These are phyloP conservation scores for Caenorhabditis sp. DNA, from an alignment of 2,888 invertebrate genomes.

Conservation along the genomic window DNA sequence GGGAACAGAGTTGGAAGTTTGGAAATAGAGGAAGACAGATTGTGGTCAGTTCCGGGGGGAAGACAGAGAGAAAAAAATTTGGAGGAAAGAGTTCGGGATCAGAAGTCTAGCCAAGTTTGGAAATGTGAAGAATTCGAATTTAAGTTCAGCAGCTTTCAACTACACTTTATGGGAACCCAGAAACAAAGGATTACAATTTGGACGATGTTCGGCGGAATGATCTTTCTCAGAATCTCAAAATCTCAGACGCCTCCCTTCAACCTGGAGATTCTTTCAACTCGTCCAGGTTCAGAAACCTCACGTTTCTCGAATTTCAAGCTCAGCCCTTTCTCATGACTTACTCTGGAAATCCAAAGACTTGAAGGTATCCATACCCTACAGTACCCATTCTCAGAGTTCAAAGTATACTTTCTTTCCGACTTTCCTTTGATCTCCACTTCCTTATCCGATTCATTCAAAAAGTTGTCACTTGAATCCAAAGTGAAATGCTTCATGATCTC, in stretches of 20 bases:
- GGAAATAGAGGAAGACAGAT: no score
- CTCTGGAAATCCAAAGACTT: not conserved
- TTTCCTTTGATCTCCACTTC: not conserved
- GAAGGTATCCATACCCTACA: not conserved
- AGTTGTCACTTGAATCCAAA: not conserved
- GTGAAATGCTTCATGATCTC: conserved; percentile 19
- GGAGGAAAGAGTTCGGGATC: no score
- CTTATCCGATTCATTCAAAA: conserved; percentile 10
- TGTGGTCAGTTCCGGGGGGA: no score
- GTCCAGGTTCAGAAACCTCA: not conserved
- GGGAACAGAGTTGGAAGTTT: not conserved
- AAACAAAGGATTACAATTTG: no score
- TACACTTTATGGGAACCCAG: no score
- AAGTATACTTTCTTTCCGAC: not conserved
- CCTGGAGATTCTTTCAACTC: not conserved
- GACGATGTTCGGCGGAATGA: no score
- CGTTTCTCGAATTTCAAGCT: no score
- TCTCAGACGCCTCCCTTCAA: not conserved
- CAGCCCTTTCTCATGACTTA: no score
- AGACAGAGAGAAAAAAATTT: no score
- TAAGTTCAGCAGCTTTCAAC: no score
- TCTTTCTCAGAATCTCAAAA: not conserved
- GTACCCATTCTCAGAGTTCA: not conserved
- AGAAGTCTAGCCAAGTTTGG: no score
- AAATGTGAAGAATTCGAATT: no score